phyloP scores from a whole-genome alignment of 1,140 invertebrate species.

The Maniola jurtina region DNA sequence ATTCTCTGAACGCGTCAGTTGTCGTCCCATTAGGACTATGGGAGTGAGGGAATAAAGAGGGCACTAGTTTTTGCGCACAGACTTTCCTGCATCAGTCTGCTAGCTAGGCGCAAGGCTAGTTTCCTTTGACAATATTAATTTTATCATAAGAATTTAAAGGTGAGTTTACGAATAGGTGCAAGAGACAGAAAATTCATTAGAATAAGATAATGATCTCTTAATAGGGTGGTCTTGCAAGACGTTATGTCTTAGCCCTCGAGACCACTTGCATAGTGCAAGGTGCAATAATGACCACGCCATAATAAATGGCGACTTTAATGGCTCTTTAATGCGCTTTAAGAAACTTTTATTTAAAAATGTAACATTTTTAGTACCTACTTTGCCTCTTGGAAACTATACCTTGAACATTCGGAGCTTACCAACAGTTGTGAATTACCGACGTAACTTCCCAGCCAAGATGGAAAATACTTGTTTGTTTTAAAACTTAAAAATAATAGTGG shows the following conservation, averaged over 20 bases:
- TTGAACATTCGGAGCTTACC: slow-evolving; percentile 3
- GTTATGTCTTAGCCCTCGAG: neutral
- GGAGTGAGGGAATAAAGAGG: too few species aligned
- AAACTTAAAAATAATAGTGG: neutral
- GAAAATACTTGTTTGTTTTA: neutral
- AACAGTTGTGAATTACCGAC: neutral
- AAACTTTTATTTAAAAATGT: slow-evolving; percentile 8
- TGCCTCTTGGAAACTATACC: slow-evolving; percentile 4
- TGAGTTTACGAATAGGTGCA: too few species aligned
- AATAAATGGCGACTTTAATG: slow-evolving; percentile 8
- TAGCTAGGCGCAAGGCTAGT: too few species aligned
- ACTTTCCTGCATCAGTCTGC: too few species aligned
- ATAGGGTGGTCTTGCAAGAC: neutral
- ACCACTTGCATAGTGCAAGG: slow-evolving; percentile 6
- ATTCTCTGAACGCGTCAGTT: too few species aligned
- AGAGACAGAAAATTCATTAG: too few species aligned
- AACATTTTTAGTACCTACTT: slow-evolving; percentile 7
- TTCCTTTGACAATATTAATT: too few species aligned
- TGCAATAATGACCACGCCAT: slow-evolving; percentile 1
- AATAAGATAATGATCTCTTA: neutral
- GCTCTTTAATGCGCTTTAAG: neutral
- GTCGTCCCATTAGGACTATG: too few species aligned
- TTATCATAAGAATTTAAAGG: too few species aligned
- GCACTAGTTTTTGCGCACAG: too few species aligned
- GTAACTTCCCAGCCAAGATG: neutral